These are phyloP conservation scores for Nymphalis urticae DNA, from an alignment of 2,888 invertebrate species.

Conservation along the genomic window DNA sequence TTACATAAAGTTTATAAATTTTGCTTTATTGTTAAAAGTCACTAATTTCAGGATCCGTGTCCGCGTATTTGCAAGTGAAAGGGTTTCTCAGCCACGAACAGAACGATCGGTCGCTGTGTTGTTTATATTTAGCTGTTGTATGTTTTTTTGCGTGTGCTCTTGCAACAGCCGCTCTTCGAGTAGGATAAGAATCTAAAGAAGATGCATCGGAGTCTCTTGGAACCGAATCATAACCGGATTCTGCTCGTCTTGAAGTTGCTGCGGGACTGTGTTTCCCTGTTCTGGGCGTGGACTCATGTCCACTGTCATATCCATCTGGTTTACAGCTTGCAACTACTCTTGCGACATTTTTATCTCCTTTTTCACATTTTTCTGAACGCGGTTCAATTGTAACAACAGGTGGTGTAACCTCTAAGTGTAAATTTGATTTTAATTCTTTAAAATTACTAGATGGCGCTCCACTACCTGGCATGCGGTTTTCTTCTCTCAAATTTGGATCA, in stretches of 20 bases:
- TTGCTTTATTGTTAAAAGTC: conserved; percentile 72
- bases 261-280: conserved; percentile 91
- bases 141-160: conserved; percentile 79
- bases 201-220: conserved; percentile 94
- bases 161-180: conserved; percentile 74
- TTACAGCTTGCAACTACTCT: conserved; percentile 84
- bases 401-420: conserved; percentile 76
- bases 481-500: conserved; percentile 92
- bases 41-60: conserved; percentile 86
- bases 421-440: conserved; percentile 78
- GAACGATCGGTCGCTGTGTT: conserved; percentile 86
- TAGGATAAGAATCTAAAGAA: conserved; percentile 88
- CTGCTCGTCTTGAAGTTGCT: conserved; percentile 89
- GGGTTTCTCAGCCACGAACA: conserved; percentile 89
- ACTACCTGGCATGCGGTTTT: conserved; percentile 83
- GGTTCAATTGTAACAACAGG: conserved; percentile 83
- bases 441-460: conserved; percentile 84
- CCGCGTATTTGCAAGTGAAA: conserved; percentile 89
- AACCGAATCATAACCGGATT: conserved; percentile 95
- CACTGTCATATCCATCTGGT: conserved; percentile 90
- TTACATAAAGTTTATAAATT: conserved; percentile 36
- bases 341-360: conserved; percentile 84
- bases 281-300: conserved; percentile 90
- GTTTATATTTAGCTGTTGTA: conserved; percentile 84
- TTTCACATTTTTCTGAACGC: conserved; percentile 82